These are phyloP conservation scores for Mesorhabditis spiculigera DNA, from an alignment of 2,888 invertebrate species.

Conservation along the genomic window DNA sequence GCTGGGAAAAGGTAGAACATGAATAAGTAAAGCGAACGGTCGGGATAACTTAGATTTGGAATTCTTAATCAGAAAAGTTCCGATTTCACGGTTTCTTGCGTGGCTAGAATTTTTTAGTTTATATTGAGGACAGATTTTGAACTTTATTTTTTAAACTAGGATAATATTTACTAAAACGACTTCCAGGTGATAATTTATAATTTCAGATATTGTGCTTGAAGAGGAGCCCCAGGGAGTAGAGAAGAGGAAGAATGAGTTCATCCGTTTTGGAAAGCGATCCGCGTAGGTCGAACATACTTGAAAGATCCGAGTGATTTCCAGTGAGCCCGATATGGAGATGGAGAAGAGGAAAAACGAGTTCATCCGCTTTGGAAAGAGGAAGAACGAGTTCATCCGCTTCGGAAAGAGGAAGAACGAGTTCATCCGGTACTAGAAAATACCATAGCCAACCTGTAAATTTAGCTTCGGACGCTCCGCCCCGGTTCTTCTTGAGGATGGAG, in stretches of 20 bases:
- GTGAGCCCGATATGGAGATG: too few relatives aligned
- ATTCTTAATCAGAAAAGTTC: too few relatives aligned
- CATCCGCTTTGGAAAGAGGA: not conserved
- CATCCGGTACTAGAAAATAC: not conserved
- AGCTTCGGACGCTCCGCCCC: constrained; percentile 1
- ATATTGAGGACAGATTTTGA: not conserved
- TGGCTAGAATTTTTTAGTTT: not conserved
- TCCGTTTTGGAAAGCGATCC: not conserved
- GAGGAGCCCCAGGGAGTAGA: not conserved
- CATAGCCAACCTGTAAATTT: not conserved
- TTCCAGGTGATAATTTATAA: not conserved
- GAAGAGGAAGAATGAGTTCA: not conserved
- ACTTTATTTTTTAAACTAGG: not conserved
- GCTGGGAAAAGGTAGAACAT: not conserved
- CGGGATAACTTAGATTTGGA: too few relatives aligned
- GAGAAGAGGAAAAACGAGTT: constrained; percentile 2
- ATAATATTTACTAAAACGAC: too few relatives aligned
- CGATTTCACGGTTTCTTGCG: too few relatives aligned
- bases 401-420: constrained; percentile 2
- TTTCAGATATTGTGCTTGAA: not conserved
- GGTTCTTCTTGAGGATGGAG: not conserved
- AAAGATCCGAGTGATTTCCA: too few relatives aligned
- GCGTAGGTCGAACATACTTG: too few relatives aligned
- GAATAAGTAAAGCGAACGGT: too few relatives aligned
- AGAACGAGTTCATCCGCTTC: too few relatives aligned